Base-by-base conservation (phyloP, 2,888 invertebrate genomes). In the Dryadula phaetusa region DNA sequence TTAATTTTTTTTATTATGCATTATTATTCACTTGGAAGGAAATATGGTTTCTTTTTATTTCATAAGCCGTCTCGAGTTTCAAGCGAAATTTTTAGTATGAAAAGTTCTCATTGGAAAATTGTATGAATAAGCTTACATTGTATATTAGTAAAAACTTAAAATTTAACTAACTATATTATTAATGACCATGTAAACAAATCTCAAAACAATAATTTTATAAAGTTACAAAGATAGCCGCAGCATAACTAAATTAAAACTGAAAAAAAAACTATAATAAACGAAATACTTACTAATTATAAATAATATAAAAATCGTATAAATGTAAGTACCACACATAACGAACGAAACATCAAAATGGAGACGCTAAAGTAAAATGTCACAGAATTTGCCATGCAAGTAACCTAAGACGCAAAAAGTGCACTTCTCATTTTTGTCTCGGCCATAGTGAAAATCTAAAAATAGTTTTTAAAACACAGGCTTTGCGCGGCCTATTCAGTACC, bases 401-500 rank as follows among this genome's bases (percentile, higher is more conserved):
- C 52, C 18, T 47, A 56, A 70, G 64, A 62, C 16, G 62, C 64
- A 62, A 65, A 62, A 66, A 62, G 37, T 65, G 54, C 65, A 62
- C 62, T 69, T 69, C 64, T 58, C 64, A 62, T 67, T 70, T 67
- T 70, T 66, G 63, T 70, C 63, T 68, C 65, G 25, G 62, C 62
- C 47, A 65, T 61, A 60, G 66, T 54, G 52, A 63, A 69, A 67
- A 47, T 66, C 70, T 70, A 70, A 66, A 70, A 70, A 70, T 68
- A 66, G 67, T 67, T 69, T 69, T 67, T 60, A 42, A 63, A 69
- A 66, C 65, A 53, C 66, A 68, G 66, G 28, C 64, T 64, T 46
- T 49, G 70, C 66, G 49, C 64, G 34, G 67, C 72, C 71, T 71
- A 71, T 70, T 71, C 73, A 72, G 64, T 67, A 67, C 72, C 65